These are phyloP conservation scores for Chlorodrepanis virens DNA, from an alignment of 2,113 vertebrate genomes.

Conservation along the genomic window DNA sequence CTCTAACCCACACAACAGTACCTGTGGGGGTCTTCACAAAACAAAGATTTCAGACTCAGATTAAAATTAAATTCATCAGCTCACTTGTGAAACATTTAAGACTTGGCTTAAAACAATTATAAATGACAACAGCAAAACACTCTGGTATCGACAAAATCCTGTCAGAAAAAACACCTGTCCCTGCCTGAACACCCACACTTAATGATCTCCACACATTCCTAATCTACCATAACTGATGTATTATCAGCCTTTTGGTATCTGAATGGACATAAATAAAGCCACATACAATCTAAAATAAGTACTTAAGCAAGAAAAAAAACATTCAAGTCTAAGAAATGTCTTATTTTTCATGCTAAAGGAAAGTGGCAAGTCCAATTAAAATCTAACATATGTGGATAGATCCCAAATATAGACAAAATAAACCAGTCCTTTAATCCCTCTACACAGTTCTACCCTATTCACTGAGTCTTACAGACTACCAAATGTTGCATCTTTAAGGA, in stretches of 20 bases:
- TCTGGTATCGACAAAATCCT: background rate
- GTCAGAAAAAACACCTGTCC: background rate
- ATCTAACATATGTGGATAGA: background rate
- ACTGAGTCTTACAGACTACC: background rate
- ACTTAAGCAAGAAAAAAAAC: background rate
- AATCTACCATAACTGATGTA: background rate
- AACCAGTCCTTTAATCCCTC: background rate
- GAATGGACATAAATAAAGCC: background rate
- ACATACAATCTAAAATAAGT: background rate
- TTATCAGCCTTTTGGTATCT: background rate
- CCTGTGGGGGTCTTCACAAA: background rate
- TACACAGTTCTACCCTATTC: background rate
- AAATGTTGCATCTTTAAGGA: background rate
- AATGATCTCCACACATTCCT: background rate
- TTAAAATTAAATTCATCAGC: background rate
- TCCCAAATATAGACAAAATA: background rate
- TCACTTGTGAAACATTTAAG: background rate
- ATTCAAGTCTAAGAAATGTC: background rate
- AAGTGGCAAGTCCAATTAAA: background rate
- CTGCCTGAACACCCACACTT: background rate
- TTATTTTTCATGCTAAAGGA: background rate
- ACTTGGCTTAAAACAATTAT: background rate
- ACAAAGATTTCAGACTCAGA: background rate
- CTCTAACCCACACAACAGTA: background rate
- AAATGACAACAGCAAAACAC: background rate